phyloP scores from a whole-genome alignment of 2,888 invertebrate species.

The Thecocarcelia acutangulata region DNA sequence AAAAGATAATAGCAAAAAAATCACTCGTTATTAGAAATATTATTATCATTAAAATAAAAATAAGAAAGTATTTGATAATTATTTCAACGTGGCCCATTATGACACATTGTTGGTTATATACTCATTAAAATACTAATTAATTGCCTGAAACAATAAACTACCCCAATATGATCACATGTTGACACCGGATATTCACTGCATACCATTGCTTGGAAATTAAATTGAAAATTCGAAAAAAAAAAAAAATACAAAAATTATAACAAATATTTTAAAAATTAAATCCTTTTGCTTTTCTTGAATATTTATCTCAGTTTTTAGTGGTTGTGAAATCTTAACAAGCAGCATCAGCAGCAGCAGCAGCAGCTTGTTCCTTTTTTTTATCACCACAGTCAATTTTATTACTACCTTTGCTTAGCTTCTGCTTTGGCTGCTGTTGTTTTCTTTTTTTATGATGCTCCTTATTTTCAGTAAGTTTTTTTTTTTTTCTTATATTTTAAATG shows the following conservation, averaged over 20 bases:
- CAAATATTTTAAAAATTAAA: constrained; percentile 54
- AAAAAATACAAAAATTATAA: constrained; percentile 30
- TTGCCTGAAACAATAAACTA: constrained; percentile 26
- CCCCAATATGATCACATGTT: constrained; percentile 58
- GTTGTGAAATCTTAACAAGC: constrained; percentile 44
- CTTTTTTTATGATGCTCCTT: constrained; percentile 49
- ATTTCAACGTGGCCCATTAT: constrained; percentile 53
- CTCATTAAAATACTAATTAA: constrained; percentile 7
- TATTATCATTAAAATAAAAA: not conserved
- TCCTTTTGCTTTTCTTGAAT: constrained; percentile 42
- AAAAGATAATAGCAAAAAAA: too few species aligned
- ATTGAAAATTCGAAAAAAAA: not conserved
- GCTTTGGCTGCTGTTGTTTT: constrained; percentile 67
- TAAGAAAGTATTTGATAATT: not conserved
- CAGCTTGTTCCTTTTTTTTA: constrained; percentile 62
- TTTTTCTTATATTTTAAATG: constrained; percentile 71
- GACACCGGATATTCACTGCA: constrained; percentile 67
- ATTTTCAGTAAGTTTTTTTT: constrained; percentile 44
- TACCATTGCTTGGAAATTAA: constrained; percentile 51
- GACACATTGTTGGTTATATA: constrained; percentile 48
- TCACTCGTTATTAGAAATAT: too few species aligned
- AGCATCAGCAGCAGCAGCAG: constrained; percentile 35
- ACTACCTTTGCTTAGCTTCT: constrained; percentile 69
- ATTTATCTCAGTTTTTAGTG: constrained; percentile 32
- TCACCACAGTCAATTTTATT: constrained; percentile 67